Evolutionary conservation across 2,113 vertebrate species (phyloP).

Genomic region (Tachuris rubrigastra): DNA sequence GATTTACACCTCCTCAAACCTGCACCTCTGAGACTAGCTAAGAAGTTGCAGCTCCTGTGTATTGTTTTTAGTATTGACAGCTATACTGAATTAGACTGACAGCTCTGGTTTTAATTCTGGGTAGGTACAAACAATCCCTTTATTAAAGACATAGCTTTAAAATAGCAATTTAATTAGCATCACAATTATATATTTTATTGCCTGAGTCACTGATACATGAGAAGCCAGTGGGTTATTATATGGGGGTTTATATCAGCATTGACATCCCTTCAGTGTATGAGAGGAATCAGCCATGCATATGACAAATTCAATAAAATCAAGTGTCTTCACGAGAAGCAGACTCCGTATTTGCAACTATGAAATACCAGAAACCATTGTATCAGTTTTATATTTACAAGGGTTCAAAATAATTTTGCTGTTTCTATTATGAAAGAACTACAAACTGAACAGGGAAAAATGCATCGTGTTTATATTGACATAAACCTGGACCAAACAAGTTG

Average conservation of each 20-base stretch:
- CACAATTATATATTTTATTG: conserved; percentile 12
- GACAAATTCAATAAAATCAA: conserved; percentile 3
- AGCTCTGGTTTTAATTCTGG: conserved; percentile 63
- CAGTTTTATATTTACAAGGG: background rate
- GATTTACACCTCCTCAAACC: conserved; percentile 52
- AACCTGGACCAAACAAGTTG: background rate
- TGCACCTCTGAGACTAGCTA: background rate
- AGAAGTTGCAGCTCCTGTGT: conserved; percentile 52
- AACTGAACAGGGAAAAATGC: background rate
- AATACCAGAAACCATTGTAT: background rate
- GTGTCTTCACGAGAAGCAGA: conserved; percentile 20
- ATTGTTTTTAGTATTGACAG: conserved; percentile 49
- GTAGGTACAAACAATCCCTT: conserved; percentile 49
- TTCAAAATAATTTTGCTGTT: background rate
- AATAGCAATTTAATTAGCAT: conserved; percentile 47
- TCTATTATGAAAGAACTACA: background rate
- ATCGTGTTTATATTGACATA: background rate
- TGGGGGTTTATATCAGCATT: background rate
- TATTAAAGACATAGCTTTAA: conserved; percentile 54
- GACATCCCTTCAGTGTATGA: background rate
- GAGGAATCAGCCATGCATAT: background rate
- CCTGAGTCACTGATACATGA: conserved; percentile 10
- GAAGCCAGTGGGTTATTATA: conserved; percentile 9
- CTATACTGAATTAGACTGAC: conserved; percentile 43
- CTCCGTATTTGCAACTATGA: background rate